Base-by-base conservation (phyloP, 2,113 vertebrate species). In the Seriola aureovittata region DNA sequence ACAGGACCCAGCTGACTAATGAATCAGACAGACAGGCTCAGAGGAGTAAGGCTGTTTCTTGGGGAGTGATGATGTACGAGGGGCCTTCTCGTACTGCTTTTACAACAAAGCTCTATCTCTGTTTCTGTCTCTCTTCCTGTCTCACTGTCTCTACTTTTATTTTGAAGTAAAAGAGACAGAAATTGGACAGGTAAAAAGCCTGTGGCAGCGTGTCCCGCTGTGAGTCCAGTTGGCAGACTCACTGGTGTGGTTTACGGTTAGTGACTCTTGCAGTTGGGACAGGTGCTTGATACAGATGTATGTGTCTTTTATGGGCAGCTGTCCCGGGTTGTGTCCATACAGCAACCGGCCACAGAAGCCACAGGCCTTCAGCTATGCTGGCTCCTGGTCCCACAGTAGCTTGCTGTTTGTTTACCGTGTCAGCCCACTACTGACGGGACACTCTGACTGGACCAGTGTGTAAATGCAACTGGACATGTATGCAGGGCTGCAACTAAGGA, bases 261-360 rank as follows among this genome's bases (percentile, higher is more conserved):
- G 83, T 44, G 85, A 75, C 71, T 74, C 78, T 71, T 25, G 52
- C 86, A 71, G 88, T 75, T 34, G 46, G 75, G 81, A 93, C 94
- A 94, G 91, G 92, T 93, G 92, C 85, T 76, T 23, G 16, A 77
- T 91, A 78, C 91, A 88, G 85, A 88, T 89, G 84, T 78, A 71
- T 75, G 66, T 82, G 78, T 88, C 73, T 87, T 79, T 84, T 80
- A 85, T 78, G 87, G 90, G 85, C 92, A 88, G 89, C 91, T 88
- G 88, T 91, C 85, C 75, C 25, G 67, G 80, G 82, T 85, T 86
- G 86, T 86, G 88, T 91, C 85, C 89, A 87, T 91, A 87, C 44
- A 70, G 82, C 75, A 17, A 82, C 36, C 48, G 52, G 88, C 91
- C 93, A 75, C 91, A 88, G 86, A 91, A 92, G 91, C 93, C 92